Evolutionary conservation across 2,113 vertebrate species (phyloP), one percentile per base, ranked within the genome.

Genomic region (Calyptommatus sinebrachiatus): DNA sequence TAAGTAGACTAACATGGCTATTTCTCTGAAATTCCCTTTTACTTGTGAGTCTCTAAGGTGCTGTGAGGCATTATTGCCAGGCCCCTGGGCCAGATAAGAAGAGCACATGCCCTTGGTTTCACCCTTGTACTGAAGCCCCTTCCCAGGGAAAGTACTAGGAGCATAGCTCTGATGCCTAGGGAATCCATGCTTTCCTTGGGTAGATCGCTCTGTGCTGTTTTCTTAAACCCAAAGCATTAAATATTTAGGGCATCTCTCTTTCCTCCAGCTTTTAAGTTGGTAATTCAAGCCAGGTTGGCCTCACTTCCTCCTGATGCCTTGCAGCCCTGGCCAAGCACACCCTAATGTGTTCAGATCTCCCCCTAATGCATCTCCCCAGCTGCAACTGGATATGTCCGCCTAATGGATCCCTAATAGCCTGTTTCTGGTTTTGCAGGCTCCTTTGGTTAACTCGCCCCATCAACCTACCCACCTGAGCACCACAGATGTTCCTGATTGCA

Each of bases 331-430:
- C 65, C 85, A 91, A 91, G 82, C 85, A 80, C 87, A 5, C 66
- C 88, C 90, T 93, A 92, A 92, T 90, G 87, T 75, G 70, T 88
- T 94, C 91, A 92, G 86, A 91, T 95, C 93, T 92, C 93, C 92
- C 81, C 91, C 91, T 94, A 93, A 95, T 94, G 91, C 93, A 91
- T 92, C 94, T 92, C 92, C 93, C 90, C 24, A 87, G 90, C 93
- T 95, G 95, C 92, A 94, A 94, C 87, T 90, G 93, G 93, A 93
- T 93, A 94, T 91, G 85, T 79, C 60, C 68, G 88, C 91, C 94
- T 95, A 95, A 95, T 95, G 94, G 93, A 93, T 92, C 83, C 85
- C 94, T 95, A 95, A 95, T 95, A 94, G 94, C 92, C 91, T 94
- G 92, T 94, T 94, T 94, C 94, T 94, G 92, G 90, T 93, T 95